Base-by-base conservation (phyloP, 1,140 invertebrate genomes). In the Anthonomus grandis region DNA sequence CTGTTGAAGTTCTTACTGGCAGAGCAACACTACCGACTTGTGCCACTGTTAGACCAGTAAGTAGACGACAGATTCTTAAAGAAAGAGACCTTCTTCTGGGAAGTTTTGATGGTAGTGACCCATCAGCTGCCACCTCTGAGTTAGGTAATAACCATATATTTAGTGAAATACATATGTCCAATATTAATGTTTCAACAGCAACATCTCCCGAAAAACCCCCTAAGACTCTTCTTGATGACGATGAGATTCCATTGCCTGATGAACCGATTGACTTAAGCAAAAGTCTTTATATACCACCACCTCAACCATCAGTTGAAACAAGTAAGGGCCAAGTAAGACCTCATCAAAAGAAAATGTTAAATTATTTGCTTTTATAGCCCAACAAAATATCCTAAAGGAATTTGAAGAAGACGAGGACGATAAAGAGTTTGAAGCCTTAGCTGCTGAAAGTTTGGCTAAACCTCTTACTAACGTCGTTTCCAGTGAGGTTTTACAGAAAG, bases 1-100 rank as follows among this genome's bases (percentile, higher is more conserved):
- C 90, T 12, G 90, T 92, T 62, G 88, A 91, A 69, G 87, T 93
- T 19, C 77, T 93, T 4, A 89, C 90, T 6, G 89, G 90, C 1
- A 81, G 87, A 51, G 83, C 89, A 23, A 87, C 89, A 65, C 82
- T 76, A 65, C 75, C 77, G 63, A 83, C 78, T 66, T 80, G 78
- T 52, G 79, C 78, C 19, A 65, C 79, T 44, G 77, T 82, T 36
- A 74, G 78, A 17, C 71, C 76, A 36, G 73, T 81, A 10, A 37
- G 52, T 3, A 69, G 72, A 31, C 78, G 83, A 62, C 78, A 81
- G 55, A 81, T 82, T 48, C 76, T 81, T 21, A 64, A 74, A 56
- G 67, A 78, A 25, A 79, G 81, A 60, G 83, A 90, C 73, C 74
- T 90, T 2, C 64, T 90, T 23, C 70, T 90, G 22, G 86, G 84